Evolutionary conservation across 2,888 invertebrate genomes (phyloP).

Genomic region (Caenorhabditis zanzibari): DNA sequence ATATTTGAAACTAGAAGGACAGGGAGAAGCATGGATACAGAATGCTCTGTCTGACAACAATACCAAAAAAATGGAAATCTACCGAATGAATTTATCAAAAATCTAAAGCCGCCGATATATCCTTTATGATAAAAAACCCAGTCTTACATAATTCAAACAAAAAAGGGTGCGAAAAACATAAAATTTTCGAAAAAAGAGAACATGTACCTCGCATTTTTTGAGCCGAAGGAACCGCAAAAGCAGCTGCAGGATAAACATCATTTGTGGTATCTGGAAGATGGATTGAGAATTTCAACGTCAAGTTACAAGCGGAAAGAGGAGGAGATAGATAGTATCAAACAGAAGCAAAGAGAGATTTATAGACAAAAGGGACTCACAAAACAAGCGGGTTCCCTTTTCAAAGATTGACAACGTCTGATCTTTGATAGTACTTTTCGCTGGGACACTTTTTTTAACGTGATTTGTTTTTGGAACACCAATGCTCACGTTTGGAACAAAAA

Average conservation of each 20-base stretch:
- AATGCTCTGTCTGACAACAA: too few species aligned
- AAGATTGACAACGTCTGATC: conserved; percentile 18
- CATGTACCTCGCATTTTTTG: conserved; percentile 62
- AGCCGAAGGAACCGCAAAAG: conserved; percentile 62
- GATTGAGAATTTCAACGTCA: conserved; percentile 23
- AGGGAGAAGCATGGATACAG: too few species aligned
- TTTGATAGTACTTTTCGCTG: not conserved
- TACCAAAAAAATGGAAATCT: too few species aligned
- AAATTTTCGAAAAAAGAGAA: conserved; percentile 16
- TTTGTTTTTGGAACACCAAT: conserved; percentile 35
- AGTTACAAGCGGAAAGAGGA: not conserved
- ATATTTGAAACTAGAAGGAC: not conserved
- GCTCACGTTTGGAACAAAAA: conserved; percentile 1
- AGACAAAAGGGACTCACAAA: conserved; percentile 18
- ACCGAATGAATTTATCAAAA: too few species aligned
- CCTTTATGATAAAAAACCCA: not conserved
- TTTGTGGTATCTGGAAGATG: conserved; percentile 58
- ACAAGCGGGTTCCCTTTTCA: conserved; percentile 1
- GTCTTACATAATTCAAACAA: not conserved
- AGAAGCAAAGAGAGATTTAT: conserved; percentile 35
- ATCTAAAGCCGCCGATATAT: not conserved
- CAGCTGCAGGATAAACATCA: conserved; percentile 63
- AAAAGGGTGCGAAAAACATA: not conserved
- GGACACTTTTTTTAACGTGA: not conserved
- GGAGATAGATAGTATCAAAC: conserved; percentile 41